Conservation (phyloP, 2,888 invertebrate genomes). For the Globia sparganii region DNA sequence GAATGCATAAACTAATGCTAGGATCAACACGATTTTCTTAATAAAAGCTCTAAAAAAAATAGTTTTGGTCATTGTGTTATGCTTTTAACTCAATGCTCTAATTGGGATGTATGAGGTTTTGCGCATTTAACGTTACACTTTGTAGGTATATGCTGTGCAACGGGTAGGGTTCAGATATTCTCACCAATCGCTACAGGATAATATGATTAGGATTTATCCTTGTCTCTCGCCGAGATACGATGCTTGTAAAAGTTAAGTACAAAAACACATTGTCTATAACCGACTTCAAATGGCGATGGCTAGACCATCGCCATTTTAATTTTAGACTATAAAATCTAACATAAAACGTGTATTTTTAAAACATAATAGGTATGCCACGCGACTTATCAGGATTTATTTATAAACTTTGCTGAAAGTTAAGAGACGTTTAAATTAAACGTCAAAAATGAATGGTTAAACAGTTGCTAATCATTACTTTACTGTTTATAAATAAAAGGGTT, state of each 20-base stretch:
- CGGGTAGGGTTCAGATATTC: background rate
- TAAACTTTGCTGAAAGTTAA: too few species aligned
- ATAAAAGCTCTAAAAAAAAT: too few species aligned
- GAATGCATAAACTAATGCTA: too few species aligned
- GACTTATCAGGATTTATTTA: background rate
- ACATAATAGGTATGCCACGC: background rate
- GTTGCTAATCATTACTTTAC: too few species aligned
- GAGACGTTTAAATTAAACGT: background rate
- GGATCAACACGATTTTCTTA: too few species aligned
- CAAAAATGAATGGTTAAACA: background rate
- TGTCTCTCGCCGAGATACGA: background rate
- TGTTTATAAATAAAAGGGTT: too few species aligned
- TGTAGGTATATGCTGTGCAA: background rate
- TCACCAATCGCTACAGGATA: background rate
- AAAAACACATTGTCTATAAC: slow-evolving; percentile 4
- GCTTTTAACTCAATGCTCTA: too few species aligned
- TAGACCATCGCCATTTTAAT: too few species aligned
- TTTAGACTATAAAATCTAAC: slow-evolving; percentile 3
- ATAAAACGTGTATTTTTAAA: background rate
- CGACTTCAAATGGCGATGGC: background rate
- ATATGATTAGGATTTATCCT: background rate
- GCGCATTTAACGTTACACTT: too few species aligned
- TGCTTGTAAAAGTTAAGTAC: slow-evolving; percentile 1
- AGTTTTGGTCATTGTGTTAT: too few species aligned
- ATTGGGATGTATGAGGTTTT: too few species aligned